Evolutionary conservation across 2,888 invertebrate genomes (phyloP), one percentile per base, ranked within the genome.

Genomic region (Notocelia uddmanniana): DNA sequence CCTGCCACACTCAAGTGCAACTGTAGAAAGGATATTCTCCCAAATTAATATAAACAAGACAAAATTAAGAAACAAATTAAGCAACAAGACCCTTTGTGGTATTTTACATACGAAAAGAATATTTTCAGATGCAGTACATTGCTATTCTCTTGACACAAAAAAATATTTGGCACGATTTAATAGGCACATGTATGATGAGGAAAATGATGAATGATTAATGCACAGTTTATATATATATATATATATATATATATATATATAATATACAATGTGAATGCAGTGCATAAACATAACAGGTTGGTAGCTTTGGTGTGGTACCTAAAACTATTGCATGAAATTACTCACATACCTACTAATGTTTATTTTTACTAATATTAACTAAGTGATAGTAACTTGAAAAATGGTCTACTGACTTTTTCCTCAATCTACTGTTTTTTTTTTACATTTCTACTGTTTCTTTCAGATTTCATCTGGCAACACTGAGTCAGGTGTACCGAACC

Each of bases 11-110:
- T 41, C 59, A 9, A 59, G 41, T 6, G 23, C 59, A 13, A 37
- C 59, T 5, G 59, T 59, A 0, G 41, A 59, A 41, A 41, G 21
- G 8, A 37, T 41, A 19, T 59, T 59, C 41, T 59, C 41, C 1
- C 41, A 41, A 41, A 37, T 59, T 1, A 59, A 59, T 41, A 59
- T 59, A 19, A 59, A 59, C 15, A 59, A 59, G 41, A 59, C 59
- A 13, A 59, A 59, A 23, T 37, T 59, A 37, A 41, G 23, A 9
- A 60, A 60, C 23, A 15, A 45, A 18, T n/a, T 60, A 3, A 13
- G 21, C 19, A 41, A 41, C 15, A 60, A 23, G 21, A 60, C 60
- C 19, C 41, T 59, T 19, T 59, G 41, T 6, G 41, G 59, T 18
- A 23, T n/a, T n/a, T n/a, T 41, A 41, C 21, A 59, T 41, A 13